phyloP scores from a whole-genome alignment of 1,140 invertebrate species.

The Apis laboriosa region DNA sequence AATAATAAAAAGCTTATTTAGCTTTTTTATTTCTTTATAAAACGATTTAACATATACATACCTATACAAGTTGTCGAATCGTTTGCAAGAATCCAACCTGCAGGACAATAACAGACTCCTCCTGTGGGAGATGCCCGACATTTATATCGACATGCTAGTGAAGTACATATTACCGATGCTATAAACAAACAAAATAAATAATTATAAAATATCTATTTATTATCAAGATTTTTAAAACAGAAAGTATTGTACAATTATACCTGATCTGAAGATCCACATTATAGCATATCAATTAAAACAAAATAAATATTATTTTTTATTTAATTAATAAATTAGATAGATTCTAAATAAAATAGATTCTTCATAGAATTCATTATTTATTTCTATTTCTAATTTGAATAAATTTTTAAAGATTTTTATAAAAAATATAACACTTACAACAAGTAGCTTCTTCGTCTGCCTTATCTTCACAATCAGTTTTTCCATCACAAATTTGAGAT shows the following conservation, averaged over 20 bases:
- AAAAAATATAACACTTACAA: constrained; percentile 85
- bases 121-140: constrained; percentile 94
- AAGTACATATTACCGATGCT: constrained; percentile 89
- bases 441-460: constrained; percentile 94
- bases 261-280: constrained; percentile 18
- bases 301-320: background rate
- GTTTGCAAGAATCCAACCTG: constrained; percentile 87
- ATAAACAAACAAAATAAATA: constrained; percentile 58
- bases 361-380: background rate
- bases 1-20: background rate
- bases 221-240: too few species aligned
- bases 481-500: constrained; percentile 93
- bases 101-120: constrained; percentile 93
- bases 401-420: background rate
- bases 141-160: constrained; percentile 92
- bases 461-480: constrained; percentile 93
- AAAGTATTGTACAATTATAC: background rate
- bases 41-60: constrained; percentile 71
- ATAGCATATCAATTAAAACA: background rate
- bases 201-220: background rate
- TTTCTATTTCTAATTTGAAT: background rate
- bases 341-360: too few species aligned
- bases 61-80: constrained; percentile 93
- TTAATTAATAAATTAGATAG: background rate
- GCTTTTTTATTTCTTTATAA: background rate